Evolutionary conservation across 1,140 invertebrate species (phyloP).

Genomic region (Pseudomyrmex cubaensis): DNA sequence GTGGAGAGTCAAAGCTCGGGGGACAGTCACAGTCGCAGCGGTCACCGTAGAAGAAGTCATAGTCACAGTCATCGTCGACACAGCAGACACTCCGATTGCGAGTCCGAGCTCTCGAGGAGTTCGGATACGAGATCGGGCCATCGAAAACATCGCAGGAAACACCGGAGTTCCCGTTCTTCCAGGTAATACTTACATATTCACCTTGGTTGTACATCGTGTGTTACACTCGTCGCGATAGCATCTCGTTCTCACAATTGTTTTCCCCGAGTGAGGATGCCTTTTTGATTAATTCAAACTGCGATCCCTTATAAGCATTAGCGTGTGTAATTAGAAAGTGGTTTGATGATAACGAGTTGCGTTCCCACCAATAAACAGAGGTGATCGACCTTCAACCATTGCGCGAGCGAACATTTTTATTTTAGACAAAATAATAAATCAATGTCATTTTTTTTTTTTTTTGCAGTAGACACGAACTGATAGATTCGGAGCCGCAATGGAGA

Average conservation of each 20-base stretch:
- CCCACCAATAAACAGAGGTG: conserved; percentile 20
- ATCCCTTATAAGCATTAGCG: conserved; percentile 16
- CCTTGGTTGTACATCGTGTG: not conserved
- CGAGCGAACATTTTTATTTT: not conserved
- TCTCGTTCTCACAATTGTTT: conserved; percentile 41
- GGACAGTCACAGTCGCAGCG: conserved; percentile 83
- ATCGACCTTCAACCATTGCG: conserved; percentile 2
- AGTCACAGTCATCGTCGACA: conserved; percentile 91
- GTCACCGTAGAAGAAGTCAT: conserved; percentile 83
- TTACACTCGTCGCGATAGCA: conserved; percentile 25
- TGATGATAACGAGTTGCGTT: conserved; percentile 38
- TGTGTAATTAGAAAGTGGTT: conserved; percentile 45
- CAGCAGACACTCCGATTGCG: conserved; percentile 93
- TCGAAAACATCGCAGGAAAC: conserved; percentile 89
- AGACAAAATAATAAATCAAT: not conserved
- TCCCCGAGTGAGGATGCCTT: not conserved
- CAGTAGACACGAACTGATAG: conserved; percentile 89
- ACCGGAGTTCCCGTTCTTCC: conserved; percentile 85
- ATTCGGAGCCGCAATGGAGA: conserved; percentile 94
- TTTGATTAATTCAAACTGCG: conserved; percentile 26
- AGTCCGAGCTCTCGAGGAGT: conserved; percentile 93
- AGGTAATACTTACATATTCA: conserved; percentile 72
- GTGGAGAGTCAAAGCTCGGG: conserved; percentile 94
- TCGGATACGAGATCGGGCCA: conserved; percentile 90
- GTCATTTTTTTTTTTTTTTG: conserved; percentile 65